These are phyloP conservation scores for Misgurnus anguillicaudatus DNA, from an alignment of 2,113 vertebrate genomes.

Conservation along the genomic window DNA sequence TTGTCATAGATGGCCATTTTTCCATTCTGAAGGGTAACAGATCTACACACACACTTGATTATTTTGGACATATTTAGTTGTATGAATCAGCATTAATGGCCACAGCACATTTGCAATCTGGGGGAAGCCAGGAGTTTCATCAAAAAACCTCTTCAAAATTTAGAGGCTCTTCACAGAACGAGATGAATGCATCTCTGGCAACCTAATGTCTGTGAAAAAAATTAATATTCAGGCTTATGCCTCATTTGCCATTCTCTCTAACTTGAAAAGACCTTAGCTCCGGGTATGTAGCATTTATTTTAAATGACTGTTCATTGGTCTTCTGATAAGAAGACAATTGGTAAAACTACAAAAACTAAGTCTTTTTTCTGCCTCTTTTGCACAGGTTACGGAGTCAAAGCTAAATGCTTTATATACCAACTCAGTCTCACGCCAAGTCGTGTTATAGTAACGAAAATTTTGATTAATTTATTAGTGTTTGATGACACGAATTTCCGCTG, in stretches of 20 bases:
- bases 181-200: constrained; percentile 23
- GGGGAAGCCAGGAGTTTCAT: constrained; percentile 33
- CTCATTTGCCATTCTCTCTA: constrained; percentile 39
- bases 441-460: too few relatives aligned
- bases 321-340: not conserved
- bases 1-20: constrained; percentile 6
- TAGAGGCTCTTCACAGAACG: constrained; percentile 37
- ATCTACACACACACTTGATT: constrained; percentile 32
- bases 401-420: too few relatives aligned
- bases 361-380: too few relatives aligned
- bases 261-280: not conserved
- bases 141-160: constrained; percentile 48
- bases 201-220: constrained; percentile 47
- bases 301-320: constrained; percentile 26
- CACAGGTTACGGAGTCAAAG: too few relatives aligned
- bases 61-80: constrained; percentile 40
- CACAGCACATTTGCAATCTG: constrained; percentile 35
- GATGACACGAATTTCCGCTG: too few relatives aligned
- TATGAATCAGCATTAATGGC: constrained; percentile 60
- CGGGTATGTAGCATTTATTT: not conserved
- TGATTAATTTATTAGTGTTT: too few relatives aligned
- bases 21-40: constrained; percentile 28
- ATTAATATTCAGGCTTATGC: constrained; percentile 58
- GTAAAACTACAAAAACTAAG: not conserved
- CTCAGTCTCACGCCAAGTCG: too few relatives aligned